A percentile compares a stretch with the other conserved stretches of the same genome.
Conservation (phyloP, 1,140 invertebrate genomes). For the Cephus cinctus region DNA sequence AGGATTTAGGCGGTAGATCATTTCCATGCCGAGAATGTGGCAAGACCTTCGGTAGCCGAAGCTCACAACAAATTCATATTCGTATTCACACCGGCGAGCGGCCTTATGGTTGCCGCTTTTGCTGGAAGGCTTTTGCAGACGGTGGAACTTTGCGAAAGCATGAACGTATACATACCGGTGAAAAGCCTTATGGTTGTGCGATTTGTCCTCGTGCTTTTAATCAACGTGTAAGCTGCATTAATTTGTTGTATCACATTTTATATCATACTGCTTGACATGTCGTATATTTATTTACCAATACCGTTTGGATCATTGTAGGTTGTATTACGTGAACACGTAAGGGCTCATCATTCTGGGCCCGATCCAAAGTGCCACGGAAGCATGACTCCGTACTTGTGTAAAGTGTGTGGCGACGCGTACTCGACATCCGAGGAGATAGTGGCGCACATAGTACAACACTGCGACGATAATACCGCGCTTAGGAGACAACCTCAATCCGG, state of each 20-base stretch:
- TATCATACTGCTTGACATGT: not conserved
- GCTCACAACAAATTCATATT: constrained; percentile 90
- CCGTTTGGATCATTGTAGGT: constrained; percentile 52
- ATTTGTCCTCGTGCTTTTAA: constrained; percentile 86
- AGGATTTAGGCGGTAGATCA: constrained; percentile 62
- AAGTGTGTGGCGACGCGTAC: constrained; percentile 70
- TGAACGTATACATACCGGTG: constrained; percentile 95
- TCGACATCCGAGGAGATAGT: constrained; percentile 72
- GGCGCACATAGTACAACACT: constrained; percentile 78
- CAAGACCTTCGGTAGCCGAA: constrained; percentile 83
- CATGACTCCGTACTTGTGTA: constrained; percentile 66
- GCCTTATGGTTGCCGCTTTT: constrained; percentile 92
- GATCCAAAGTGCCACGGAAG: constrained; percentile 62
- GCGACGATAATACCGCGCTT: constrained; percentile 78
- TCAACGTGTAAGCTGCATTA: constrained; percentile 60
- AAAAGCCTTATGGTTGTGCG: constrained; percentile 95
- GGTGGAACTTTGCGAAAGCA: constrained; percentile 96
- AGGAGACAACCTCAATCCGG: constrained; percentile 73
- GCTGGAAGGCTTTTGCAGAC: constrained; percentile 98
- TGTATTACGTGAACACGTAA: constrained; percentile 76
- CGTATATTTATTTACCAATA: constrained; percentile 3
- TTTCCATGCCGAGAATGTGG: constrained; percentile 84
- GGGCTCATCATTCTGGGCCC: constrained; percentile 77
- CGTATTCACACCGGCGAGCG: constrained; percentile 83
- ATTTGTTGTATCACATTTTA: not conserved